Evolutionary conservation across 2,797 vertebrate genomes (phyloP).

Genomic region (Halcyon badia): DNA sequence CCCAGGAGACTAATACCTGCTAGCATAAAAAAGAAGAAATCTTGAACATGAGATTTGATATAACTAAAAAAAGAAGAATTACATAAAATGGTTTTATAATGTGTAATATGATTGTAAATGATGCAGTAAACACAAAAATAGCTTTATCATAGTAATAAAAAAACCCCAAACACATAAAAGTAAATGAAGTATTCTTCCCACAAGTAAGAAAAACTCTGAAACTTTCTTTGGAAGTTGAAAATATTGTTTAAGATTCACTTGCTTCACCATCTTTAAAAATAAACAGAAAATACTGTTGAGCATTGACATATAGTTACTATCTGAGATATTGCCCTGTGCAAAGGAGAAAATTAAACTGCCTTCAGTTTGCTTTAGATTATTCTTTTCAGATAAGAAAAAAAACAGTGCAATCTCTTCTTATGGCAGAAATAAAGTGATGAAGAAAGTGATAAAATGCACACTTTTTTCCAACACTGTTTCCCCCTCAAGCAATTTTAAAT

Average conservation of each 20-base stretch:
- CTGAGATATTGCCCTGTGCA: conserved; percentile 16
- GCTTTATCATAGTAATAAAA: background rate
- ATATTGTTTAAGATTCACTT: conserved; percentile 5
- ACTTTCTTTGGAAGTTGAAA: background rate
- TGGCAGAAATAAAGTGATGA: conserved; percentile 42
- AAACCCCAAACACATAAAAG: background rate
- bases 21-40: background rate
- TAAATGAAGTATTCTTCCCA: background rate
- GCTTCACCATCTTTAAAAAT: background rate
- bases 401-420: conserved; percentile 26
- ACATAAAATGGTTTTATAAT: background rate
- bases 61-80: background rate
- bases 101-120: background rate
- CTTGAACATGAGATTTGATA: background rate
- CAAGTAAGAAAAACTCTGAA: background rate
- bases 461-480: background rate
- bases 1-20: background rate
- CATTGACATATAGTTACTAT: conserved; percentile 6
- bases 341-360: conserved; percentile 62
- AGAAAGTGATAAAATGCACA: background rate
- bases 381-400: conserved; percentile 45
- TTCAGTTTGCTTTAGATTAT: conserved; percentile 57
- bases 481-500: conserved; percentile 9
- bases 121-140: background rate
- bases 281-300: conserved; percentile 24